These are phyloP conservation scores for Halcyon malimbica DNA, from an alignment of 2,113 vertebrate genomes.

Conservation along the genomic window DNA sequence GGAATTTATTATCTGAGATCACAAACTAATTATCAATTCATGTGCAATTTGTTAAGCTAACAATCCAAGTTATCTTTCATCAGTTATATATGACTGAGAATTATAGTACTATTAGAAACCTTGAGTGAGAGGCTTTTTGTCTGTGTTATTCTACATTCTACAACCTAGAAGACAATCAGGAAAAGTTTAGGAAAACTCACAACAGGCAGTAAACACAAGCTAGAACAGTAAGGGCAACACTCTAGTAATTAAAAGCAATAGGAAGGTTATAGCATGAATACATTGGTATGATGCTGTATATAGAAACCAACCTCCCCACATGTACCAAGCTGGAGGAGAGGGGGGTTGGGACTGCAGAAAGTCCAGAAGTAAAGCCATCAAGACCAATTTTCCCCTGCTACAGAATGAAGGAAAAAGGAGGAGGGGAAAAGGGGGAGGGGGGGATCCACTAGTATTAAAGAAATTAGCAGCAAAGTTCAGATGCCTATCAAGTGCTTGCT, in stretches of 20 bases:
- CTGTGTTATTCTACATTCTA: rapidly evolving
- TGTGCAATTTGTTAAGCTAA: background rate
- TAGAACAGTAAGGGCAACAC: rapidly evolving
- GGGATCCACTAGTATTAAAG: background rate
- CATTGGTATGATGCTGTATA: background rate
- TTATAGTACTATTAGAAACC: background rate
- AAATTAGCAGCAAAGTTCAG: background rate
- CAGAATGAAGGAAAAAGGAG: background rate
- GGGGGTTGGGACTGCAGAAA: background rate
- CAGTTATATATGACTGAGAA: background rate
- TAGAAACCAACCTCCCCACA: background rate
- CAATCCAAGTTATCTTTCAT: background rate
- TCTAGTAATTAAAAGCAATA: background rate
- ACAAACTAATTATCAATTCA: background rate
- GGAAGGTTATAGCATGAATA: background rate
- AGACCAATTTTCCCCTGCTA: background rate
- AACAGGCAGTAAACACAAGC: background rate
- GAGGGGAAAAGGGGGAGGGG: too few species aligned
- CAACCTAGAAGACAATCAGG: background rate
- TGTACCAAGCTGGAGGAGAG: background rate
- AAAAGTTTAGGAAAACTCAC: background rate
- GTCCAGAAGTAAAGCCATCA: background rate
- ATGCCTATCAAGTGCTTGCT: background rate
- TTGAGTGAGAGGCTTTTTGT: background rate
- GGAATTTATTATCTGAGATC: background rate